Percentiles rank a stretch among this genome's conserved stretches.
Conservation (phyloP, 2,888 invertebrate genomes). For the Spicauda simplicius region DNA sequence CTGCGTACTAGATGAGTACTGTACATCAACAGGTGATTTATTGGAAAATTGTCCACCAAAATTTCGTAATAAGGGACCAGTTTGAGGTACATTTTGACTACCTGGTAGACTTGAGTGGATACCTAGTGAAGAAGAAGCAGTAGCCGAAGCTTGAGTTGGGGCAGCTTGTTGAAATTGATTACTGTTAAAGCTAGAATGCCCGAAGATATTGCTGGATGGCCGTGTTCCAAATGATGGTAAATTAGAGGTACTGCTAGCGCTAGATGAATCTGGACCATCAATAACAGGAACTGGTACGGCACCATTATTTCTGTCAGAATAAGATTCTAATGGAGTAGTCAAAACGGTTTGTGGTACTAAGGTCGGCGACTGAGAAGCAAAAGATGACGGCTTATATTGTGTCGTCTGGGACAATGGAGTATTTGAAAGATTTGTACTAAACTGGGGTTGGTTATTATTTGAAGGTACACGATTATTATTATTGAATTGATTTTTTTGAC, state of each 20-base stretch:
- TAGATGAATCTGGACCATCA: conserved; percentile 25
- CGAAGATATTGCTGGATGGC: conserved; percentile 5
- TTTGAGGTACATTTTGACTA: neutral
- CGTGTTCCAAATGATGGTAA: conserved; percentile 18
- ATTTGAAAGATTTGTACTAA: neutral
- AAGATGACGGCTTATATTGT: conserved; percentile 32
- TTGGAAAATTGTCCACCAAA: conserved; percentile 9
- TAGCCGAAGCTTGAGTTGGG: conserved; percentile 20
- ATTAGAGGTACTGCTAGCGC: neutral
- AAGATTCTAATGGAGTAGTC: conserved; percentile 58
- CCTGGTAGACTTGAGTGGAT: conserved; percentile 7
- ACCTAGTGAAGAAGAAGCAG: neutral
- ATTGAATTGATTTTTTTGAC: neutral
- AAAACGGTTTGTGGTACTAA: conserved; percentile 55
- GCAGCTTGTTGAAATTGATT: conserved; percentile 14
- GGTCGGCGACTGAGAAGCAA: conserved; percentile 45
- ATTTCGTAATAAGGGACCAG: neutral
- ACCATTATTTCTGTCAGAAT: neutral
- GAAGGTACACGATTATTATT: conserved; percentile 16
- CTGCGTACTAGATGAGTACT: conserved; percentile 47
- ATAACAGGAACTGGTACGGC: conserved; percentile 6
- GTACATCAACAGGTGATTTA: conserved; percentile 42
- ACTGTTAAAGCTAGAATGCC: conserved; percentile 11
- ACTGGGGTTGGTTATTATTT: conserved; percentile 3
- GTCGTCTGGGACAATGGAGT: neutral